Evolutionary conservation across 1,140 invertebrate species (phyloP).

Genomic region (Chelonus insularis): DNA sequence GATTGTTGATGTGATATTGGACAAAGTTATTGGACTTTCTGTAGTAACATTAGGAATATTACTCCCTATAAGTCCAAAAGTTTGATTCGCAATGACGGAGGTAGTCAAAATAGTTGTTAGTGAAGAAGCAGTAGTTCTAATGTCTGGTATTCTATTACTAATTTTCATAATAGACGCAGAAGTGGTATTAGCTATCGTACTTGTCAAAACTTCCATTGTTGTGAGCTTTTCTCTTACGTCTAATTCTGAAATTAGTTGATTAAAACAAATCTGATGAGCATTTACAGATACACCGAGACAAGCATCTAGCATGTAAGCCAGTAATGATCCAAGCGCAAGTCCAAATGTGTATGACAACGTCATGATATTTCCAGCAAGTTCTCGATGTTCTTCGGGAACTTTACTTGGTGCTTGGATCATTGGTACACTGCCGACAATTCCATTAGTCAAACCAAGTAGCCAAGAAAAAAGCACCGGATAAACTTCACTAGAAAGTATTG

Average conservation of each 20-base stretch:
- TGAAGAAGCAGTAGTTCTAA: constrained; percentile 38
- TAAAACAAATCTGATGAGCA: too few relatives aligned
- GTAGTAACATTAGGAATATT: constrained; percentile 34
- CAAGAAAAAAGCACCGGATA: constrained; percentile 73
- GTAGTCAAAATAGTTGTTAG: constrained; percentile 36
- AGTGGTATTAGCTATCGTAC: constrained; percentile 35
- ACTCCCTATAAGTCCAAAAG: constrained; percentile 10
- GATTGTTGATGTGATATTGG: constrained; percentile 44
- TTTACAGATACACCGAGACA: too few relatives aligned
- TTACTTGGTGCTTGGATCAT: constrained; percentile 87
- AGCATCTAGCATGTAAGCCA: constrained; percentile 80
- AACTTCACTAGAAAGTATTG: constrained; percentile 72
- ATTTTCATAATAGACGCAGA: constrained; percentile 37
- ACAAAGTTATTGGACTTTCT: constrained; percentile 41
- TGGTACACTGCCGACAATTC: constrained; percentile 84
- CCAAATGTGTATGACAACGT: constrained; percentile 87
- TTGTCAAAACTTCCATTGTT: constrained; percentile 37
- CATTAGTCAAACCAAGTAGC: constrained; percentile 81
- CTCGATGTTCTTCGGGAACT: constrained; percentile 75
- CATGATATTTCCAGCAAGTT: constrained; percentile 88
- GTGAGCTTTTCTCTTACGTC: too few relatives aligned
- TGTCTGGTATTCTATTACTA: constrained; percentile 35
- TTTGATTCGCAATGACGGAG: constrained; percentile 37
- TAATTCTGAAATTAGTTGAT: too few relatives aligned
- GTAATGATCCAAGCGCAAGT: constrained; percentile 76